Evolutionary conservation across 1,140 invertebrate genomes (phyloP).

Genomic region (Trichomalopsis sarcophagae): DNA sequence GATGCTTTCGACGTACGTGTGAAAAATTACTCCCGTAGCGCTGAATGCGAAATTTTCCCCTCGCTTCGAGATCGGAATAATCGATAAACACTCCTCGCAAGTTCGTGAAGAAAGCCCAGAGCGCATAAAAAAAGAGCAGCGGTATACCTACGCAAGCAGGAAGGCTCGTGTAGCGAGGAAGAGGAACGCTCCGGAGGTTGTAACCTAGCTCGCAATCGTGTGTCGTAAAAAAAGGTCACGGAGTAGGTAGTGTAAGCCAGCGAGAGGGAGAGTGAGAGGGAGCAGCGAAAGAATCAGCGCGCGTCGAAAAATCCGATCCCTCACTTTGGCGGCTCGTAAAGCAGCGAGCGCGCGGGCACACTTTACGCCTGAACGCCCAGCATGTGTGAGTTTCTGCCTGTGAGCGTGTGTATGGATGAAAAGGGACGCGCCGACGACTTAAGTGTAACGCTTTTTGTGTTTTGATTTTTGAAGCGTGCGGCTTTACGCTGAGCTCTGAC

Average conservation of each 20-base stretch:
- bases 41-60: conserved; percentile 46
- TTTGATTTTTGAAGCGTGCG: too few relatives aligned
- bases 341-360: background rate
- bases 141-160: background rate
- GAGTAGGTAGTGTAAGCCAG: background rate
- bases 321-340: conserved; percentile 49
- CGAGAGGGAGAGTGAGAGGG: conserved; percentile 32
- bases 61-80: conserved; percentile 49
- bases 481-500: too few relatives aligned
- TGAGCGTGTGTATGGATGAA: too few relatives aligned
- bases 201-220: conserved; percentile 28
- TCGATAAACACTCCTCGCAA: conserved; percentile 36
- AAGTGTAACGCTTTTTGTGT: too few relatives aligned
- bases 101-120: background rate
- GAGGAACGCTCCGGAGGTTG: conserved; percentile 19
- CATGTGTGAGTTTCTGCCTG: background rate
- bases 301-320: conserved; percentile 48
- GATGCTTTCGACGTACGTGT: conserved; percentile 44
- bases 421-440: too few relatives aligned
- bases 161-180: background rate
- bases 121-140: conserved; percentile 18
- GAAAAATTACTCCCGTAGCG: conserved; percentile 45
- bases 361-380: background rate
- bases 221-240: conserved; percentile 42
- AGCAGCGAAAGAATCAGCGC: background rate